phyloP scores from a whole-genome alignment of 2,113 vertebrate genomes.

The Tympanuchus pallidicinctus region DNA sequence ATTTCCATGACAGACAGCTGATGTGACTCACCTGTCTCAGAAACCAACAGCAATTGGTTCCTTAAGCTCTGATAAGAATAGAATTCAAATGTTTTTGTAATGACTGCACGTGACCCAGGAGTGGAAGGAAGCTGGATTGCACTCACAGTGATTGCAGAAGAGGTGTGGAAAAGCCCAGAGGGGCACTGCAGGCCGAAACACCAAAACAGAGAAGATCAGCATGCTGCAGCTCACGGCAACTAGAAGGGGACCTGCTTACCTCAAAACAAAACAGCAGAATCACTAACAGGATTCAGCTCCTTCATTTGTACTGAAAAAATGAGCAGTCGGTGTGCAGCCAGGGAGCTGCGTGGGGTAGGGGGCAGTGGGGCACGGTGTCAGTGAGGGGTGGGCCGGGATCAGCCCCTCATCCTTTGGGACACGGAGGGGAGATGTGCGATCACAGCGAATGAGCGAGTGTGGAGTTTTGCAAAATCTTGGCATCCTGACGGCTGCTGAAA shows the following conservation, averaged over 20 bases:
- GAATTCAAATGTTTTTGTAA: neutral
- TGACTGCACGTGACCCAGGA: neutral
- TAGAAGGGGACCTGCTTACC: neutral
- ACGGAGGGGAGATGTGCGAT: neutral
- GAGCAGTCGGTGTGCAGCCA: neutral
- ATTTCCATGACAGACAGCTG: neutral
- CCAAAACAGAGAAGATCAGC: neutral
- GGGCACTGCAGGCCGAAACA: neutral
- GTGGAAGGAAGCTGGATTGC: neutral
- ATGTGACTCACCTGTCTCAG: neutral
- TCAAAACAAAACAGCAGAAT: neutral
- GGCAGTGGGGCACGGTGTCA: neutral
- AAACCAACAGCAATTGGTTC: neutral
- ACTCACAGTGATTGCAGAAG: neutral
- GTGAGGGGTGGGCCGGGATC: neutral
- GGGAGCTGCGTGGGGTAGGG: neutral
- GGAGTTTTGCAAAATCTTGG: neutral
- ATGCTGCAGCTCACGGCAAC: neutral
- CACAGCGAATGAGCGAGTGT: neutral
- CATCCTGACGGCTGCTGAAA: neutral
- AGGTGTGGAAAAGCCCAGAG: neutral
- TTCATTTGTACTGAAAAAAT: neutral
- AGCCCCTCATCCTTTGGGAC: neutral
- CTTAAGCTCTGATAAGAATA: neutral
- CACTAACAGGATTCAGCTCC: neutral